Evolutionary conservation across 2,113 vertebrate species (phyloP), one percentile per base, ranked within the genome.

Genomic region (Petrocephalus zakoni): DNA sequence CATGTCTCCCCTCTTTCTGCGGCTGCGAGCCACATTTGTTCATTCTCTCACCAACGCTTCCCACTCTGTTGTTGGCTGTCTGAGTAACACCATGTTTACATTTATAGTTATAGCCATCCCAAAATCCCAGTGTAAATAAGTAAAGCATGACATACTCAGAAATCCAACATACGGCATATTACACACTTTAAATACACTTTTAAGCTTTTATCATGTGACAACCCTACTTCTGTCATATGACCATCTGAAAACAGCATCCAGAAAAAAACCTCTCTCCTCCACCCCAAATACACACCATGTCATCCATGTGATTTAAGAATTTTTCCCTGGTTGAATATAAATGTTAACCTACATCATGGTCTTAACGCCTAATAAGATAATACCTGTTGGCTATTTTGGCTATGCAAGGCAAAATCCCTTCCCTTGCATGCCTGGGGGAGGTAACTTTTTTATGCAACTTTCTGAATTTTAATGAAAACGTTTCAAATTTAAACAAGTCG

Each of bases 401-500:
- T 29, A 55, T 7, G 92, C 93, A 94, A 47, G 10, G 88, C 87
- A 91, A 88, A 87, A 78, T 78, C 56, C 21, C 68, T 34, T 86
- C 53, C 61, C 37, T n/a, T 78, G 90, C 92, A 9, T 86, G 93
- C 25, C 17, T 56, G 49, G 29, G 72, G 17, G 52, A 19, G 25
- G 84, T 88, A 53, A 75, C 72, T 49, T 55, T 89, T 89, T 87
- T 58, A 87, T 42, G 42, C 91, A 92, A 93, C 93, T 91, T 94
- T 93, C 88, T 93, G 93, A 94, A 95, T 95, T 94, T 95, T 94
- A 93, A 94, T 94, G 94, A 95, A 96, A 95, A 94, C 92, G 93
- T 87, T 94, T 90, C 85, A 90, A 93, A 87, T 89, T 90, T 87
- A 90, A 90, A 95, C 93, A 96, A 96, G 94, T 93, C 94, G 95